These are phyloP conservation scores for Ceyx erithaca DNA, from an alignment of 2,797 vertebrate genomes.

Conservation along the genomic window DNA sequence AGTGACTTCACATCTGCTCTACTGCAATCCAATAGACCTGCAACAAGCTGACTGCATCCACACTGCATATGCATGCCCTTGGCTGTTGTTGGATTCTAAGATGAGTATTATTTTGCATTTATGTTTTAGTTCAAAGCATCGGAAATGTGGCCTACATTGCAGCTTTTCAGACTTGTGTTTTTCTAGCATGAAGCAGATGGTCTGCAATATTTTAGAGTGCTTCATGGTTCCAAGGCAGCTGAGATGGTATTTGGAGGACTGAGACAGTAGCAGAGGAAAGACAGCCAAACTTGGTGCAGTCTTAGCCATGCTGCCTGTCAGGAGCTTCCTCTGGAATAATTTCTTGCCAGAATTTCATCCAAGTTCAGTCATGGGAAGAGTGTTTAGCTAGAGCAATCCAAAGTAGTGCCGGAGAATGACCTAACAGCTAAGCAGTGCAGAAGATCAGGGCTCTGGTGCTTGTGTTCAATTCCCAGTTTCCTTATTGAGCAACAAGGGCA, in stretches of 20 bases:
- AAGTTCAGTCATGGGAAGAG: not conserved
- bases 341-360: not conserved
- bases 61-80: accelerated
- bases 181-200: not conserved
- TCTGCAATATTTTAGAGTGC: not conserved
- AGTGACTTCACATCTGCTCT: accelerated
- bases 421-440: not conserved
- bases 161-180: not conserved
- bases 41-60: not conserved
- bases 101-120: not conserved
- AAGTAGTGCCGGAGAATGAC: not conserved
- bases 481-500: not conserved
- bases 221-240: not conserved
- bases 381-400: not conserved
- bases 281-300: not conserved
- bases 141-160: not conserved
- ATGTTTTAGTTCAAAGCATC: not conserved
- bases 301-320: not conserved
- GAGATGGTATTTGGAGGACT: not conserved
- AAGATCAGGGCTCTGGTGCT: not conserved
- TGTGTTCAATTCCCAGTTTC: accelerated
- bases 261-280: not conserved
- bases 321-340: not conserved
- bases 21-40: not conserved
- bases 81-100: not conserved